Evolutionary conservation across 2,113 vertebrate species (phyloP).

Genomic region (Mustela nigripes): DNA sequence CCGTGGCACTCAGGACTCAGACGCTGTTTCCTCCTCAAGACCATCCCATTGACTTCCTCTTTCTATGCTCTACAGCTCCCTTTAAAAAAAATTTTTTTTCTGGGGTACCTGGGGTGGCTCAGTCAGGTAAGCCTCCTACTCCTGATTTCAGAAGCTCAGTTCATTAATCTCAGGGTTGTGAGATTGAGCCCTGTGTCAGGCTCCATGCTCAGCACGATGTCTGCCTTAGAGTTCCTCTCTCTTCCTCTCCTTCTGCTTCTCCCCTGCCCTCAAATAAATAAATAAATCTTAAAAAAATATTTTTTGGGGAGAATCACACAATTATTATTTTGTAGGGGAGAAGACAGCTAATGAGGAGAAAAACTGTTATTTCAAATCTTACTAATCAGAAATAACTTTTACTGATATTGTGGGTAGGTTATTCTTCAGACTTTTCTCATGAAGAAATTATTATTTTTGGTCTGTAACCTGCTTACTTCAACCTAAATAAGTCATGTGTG

Average conservation of each 20-base stretch:
- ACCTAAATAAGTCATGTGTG: not conserved
- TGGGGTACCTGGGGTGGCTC: not conserved
- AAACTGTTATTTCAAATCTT: not conserved
- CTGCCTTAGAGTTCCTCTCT: not conserved
- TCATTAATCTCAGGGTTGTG: not conserved
- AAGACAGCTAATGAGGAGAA: not conserved
- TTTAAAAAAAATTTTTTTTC: not conserved
- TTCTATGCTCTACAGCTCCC: not conserved
- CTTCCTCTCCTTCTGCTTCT: not conserved
- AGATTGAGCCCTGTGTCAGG: not conserved
- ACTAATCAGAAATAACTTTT: not conserved
- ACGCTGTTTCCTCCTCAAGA: not conserved
- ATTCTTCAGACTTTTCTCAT: not conserved
- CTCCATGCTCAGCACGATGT: not conserved
- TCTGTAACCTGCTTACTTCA: not conserved
- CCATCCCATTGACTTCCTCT: not conserved
- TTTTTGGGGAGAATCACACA: not conserved
- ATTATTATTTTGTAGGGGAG: constrained; percentile 20
- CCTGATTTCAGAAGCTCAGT: not conserved
- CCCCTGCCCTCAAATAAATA: not conserved
- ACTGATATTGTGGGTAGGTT: not conserved
- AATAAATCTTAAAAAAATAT: not conserved
- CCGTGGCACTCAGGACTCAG: not conserved
- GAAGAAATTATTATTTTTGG: not conserved
- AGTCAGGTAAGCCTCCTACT: not conserved